phyloP scores from a whole-genome alignment of 2,113 vertebrate species.

The Pachypanchax playfairii region DNA sequence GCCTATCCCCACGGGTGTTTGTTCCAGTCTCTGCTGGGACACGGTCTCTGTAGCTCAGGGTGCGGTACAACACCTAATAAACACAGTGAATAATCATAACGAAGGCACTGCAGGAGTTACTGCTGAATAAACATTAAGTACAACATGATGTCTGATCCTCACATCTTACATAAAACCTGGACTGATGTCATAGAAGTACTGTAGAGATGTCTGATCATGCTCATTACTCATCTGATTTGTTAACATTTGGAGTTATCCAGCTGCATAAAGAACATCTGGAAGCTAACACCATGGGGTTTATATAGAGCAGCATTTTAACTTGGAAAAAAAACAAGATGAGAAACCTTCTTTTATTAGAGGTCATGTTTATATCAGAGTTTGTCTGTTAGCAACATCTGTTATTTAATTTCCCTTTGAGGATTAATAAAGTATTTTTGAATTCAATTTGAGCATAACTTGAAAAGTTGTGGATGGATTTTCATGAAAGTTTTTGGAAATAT shows the following conservation, averaged over 20 bases:
- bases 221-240: not conserved
- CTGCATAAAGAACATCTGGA: not conserved
- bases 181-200: not conserved
- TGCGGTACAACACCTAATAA: constrained; percentile 85
- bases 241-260: not conserved
- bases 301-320: not conserved
- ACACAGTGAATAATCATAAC: not conserved
- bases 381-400: too few relatives aligned
- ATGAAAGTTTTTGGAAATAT: too few relatives aligned
- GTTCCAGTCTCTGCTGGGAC: constrained; percentile 70
- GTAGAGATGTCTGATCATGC: not conserved
- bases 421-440: too few relatives aligned
- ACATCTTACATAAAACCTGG: not conserved
- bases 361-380: too few relatives aligned
- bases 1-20: constrained; percentile 72
- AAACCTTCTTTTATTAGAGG: too few relatives aligned
- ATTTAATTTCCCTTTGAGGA: too few relatives aligned
- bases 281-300: not conserved
- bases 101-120: not conserved
- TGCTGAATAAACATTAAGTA: too few relatives aligned
- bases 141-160: not conserved
- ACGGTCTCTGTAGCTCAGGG: constrained; percentile 89
- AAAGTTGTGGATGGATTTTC: too few relatives aligned
- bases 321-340: not conserved
- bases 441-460: too few relatives aligned